Conservation (phyloP, 2,113 vertebrate species). For the Podarcis muralis region DNA sequence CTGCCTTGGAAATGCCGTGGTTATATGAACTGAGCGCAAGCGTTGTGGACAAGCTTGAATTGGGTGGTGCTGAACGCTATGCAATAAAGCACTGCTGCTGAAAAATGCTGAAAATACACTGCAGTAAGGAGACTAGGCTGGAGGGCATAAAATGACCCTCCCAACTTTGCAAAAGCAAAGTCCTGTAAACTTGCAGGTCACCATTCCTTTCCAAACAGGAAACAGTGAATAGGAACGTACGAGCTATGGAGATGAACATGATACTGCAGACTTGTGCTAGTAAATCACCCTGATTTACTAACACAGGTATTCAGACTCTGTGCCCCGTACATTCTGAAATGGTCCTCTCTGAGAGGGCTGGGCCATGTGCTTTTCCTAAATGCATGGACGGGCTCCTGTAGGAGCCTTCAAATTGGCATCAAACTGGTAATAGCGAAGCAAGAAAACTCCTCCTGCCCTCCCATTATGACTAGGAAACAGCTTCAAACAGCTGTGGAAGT, state of each 20-base stretch:
- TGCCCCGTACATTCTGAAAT: not conserved
- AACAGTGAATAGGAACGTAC: too few species aligned
- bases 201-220: too few species aligned
- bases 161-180: not conserved
- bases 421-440: slow-evolving; percentile 24
- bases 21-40: too few species aligned
- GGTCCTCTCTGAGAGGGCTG: not conserved
- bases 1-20: too few species aligned
- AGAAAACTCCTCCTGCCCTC: slow-evolving; percentile 13
- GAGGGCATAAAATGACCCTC: not conserved
- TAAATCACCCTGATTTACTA: too few species aligned
- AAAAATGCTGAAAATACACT: not conserved
- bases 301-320: not conserved
- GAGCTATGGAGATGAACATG: too few species aligned
- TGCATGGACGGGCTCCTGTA: not conserved
- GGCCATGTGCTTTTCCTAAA: not conserved
- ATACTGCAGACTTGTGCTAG: too few species aligned
- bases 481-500: not conserved
- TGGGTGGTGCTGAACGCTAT: too few species aligned
- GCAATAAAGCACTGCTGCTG: not conserved
- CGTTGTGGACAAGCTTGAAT: too few species aligned
- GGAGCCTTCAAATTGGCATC: not conserved
- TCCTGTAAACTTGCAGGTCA: too few species aligned
- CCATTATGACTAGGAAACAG: slow-evolving; percentile 2
- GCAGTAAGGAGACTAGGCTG: too few species aligned